These are phyloP conservation scores for Polia nebulosa DNA, from an alignment of 2,888 invertebrate species.

Conservation along the genomic window DNA sequence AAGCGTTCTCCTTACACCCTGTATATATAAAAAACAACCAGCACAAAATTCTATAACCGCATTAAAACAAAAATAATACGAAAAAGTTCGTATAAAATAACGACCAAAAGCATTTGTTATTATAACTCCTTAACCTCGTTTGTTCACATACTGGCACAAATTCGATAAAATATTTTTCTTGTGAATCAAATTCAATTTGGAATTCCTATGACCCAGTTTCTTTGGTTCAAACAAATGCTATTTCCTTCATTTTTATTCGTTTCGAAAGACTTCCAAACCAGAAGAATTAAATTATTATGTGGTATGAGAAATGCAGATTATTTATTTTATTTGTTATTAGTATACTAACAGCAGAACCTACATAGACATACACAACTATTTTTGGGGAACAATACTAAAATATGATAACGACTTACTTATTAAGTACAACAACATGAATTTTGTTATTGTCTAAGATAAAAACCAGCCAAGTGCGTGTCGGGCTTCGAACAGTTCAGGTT, in stretches of 20 bases:
- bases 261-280: conserved; percentile 5
- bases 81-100: conserved; percentile 16
- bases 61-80: neutral
- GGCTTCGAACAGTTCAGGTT: no score
- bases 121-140: conserved; percentile 29
- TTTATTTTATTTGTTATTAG: no score
- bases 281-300: conserved; percentile 9
- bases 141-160: conserved; percentile 23
- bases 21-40: no score
- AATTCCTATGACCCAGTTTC: conserved; percentile 39
- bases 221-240: conserved; percentile 28
- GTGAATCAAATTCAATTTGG: conserved; percentile 49
- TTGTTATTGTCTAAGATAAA: no score
- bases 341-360: no score
- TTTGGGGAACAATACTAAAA: no score
- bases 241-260: conserved; percentile 28
- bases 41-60: no score
- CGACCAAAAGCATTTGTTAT: conserved; percentile 26
- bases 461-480: no score
- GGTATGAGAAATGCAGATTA: neutral
- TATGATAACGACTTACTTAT: no score
- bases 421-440: no score
- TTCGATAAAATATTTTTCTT: conserved; percentile 52
- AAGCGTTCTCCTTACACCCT: no score
- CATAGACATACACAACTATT: no score